Conservation (phyloP, 2,113 vertebrate species). For the Corythornis madagascariensis region DNA sequence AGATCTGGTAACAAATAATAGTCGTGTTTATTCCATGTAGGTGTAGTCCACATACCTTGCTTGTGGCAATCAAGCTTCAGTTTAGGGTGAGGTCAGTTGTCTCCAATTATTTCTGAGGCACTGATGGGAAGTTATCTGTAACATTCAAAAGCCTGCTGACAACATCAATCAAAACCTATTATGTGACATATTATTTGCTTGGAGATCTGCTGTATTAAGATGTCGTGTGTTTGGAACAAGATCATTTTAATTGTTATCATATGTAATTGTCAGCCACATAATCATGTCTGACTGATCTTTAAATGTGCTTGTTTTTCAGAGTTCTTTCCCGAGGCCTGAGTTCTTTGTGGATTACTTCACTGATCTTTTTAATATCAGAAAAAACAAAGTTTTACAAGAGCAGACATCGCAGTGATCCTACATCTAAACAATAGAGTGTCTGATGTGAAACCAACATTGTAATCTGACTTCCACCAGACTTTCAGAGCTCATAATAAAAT, state of each 20-base stretch:
- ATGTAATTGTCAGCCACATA: conserved; percentile 66
- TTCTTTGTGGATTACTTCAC: conserved; percentile 51
- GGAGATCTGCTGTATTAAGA: conserved; percentile 49
- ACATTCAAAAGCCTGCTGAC: conserved; percentile 52
- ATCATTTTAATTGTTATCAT: conserved; percentile 71
- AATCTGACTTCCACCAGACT: conserved; percentile 44
- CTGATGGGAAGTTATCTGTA: conserved; percentile 10
- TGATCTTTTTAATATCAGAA: conserved; percentile 63
- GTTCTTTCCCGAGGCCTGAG: conserved; percentile 54
- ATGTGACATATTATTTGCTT: conserved; percentile 28
- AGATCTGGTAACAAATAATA: background rate
- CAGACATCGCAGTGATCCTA: conserved; percentile 54
- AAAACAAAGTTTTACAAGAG: conserved; percentile 44
- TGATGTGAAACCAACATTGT: conserved; percentile 71
- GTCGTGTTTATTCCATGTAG: background rate
- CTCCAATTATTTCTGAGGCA: background rate
- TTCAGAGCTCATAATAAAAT: conserved; percentile 64
- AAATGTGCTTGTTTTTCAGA: conserved; percentile 57
- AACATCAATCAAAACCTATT: conserved; percentile 54
- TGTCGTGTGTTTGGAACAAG: conserved; percentile 67
- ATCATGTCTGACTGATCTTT: conserved; percentile 10
- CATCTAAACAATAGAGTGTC: conserved; percentile 60
- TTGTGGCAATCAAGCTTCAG: background rate
- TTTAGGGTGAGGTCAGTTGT: conserved; percentile 5
- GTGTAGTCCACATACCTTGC: background rate